A percentile compares a stretch with the other conserved stretches of the same genome.
phyloP scores from a whole-genome alignment of 1,140 invertebrate genomes.

The Mya arenaria region DNA sequence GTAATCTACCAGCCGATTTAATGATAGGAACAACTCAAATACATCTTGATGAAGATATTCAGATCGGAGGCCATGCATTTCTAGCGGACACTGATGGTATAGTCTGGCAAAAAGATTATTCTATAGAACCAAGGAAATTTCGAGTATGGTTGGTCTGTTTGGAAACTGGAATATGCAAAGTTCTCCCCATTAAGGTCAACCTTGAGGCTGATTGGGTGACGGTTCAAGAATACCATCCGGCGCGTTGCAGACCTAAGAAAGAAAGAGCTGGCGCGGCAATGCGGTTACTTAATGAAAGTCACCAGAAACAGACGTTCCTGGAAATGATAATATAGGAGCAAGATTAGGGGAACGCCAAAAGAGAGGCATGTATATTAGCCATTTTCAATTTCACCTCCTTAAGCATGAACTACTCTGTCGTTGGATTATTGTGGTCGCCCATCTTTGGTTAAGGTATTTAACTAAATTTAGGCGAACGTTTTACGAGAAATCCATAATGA shows the following conservation, averaged over 20 bases:
- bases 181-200: not conserved
- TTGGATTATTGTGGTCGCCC: too few relatives aligned
- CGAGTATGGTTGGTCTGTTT: not conserved
- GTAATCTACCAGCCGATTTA: not conserved
- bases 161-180: not conserved
- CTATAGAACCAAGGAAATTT: not conserved
- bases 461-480: too few relatives aligned
- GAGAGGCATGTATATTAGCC: too few relatives aligned
- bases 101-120: not conserved
- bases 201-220: not conserved
- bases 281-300: too few relatives aligned
- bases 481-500: too few relatives aligned
- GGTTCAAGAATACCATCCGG: conserved; percentile 5
- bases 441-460: too few relatives aligned
- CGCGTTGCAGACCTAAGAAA: not conserved
- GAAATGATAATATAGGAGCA: too few relatives aligned
- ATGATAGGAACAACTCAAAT: not conserved
- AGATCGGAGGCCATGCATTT: not conserved
- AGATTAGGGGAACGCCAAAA: too few relatives aligned
- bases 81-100: not conserved
- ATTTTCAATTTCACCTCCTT: too few relatives aligned
- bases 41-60: not conserved
- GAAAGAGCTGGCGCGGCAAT: not conserved
- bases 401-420: too few relatives aligned
- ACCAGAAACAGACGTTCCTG: too few relatives aligned